A percentile compares a stretch with the other conserved stretches of the same genome.
These are phyloP conservation scores for Leptopilina syphax DNA, from an alignment of 2,888 invertebrate genomes.

Conservation along the genomic window DNA sequence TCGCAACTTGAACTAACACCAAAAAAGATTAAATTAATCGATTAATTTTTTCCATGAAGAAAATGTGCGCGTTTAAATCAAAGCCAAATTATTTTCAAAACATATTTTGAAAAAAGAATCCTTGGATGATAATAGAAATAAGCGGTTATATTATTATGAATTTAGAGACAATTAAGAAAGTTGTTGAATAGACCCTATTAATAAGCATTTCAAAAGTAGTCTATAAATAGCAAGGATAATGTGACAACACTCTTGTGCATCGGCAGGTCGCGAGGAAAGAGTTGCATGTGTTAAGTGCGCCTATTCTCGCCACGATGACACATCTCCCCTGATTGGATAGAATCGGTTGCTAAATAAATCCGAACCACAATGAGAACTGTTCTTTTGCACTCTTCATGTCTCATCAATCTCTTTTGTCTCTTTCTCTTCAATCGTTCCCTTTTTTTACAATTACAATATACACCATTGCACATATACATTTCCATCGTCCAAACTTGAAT, in stretches of 20 bases:
- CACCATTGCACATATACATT: no score
- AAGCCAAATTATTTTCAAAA: no score
- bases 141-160: no score
- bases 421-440: background rate
- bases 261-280: conserved; percentile 66
- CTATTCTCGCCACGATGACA: conserved; percentile 72
- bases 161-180: conserved; percentile 62
- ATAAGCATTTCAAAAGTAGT: conserved; percentile 66
- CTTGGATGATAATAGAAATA: no score
- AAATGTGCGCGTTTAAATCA: no score
- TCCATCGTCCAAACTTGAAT: no score
- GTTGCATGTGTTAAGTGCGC: conserved; percentile 69
- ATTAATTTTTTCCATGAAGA: no score
- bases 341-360: conserved; percentile 59
- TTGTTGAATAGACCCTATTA: conserved; percentile 70
- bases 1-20: no score
- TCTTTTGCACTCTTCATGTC: conserved; percentile 30
- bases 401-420: conserved; percentile 11
- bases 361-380: conserved; percentile 49
- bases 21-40: no score
- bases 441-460: background rate
- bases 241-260: conserved; percentile 63
- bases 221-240: conserved; percentile 66
- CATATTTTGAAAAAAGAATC: background rate
- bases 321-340: conserved; percentile 66